Evolutionary conservation across 2,888 invertebrate genomes (phyloP), one percentile per base, ranked within the genome.

Genomic region (Coelopa pilipes): DNA sequence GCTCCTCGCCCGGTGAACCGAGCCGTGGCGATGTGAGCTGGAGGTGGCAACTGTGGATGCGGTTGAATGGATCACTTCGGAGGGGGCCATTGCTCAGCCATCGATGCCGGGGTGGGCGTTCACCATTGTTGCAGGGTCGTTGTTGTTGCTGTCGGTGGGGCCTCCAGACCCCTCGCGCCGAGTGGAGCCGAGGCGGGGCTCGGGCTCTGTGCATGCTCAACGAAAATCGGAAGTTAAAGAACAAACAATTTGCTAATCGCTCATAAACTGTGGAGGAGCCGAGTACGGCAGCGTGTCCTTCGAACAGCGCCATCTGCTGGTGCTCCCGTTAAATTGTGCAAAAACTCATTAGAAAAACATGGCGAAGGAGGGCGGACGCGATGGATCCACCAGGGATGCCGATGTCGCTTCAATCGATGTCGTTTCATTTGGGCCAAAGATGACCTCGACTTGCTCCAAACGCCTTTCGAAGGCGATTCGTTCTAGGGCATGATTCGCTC

Each of bases 181-280:
- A 53, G 13, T 53, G 13, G 13, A 15, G 53, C 10, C 53, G n/a
- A 13, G n/a, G n/a, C n/a, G n/a, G n/a, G n/a, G n/a, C n/a, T n/a
- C n/a, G n/a, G n/a, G 65, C 46, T 15, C n/a, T 34, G 17, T 72
- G 63, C 17, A 63, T 71, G 72, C 66, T 59, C 66, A 66, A 17
- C 21, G 59, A 57, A 66, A 72, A 72, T 66, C 72, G 72, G 72
- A 72, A 66, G 72, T 72, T 72, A 66, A 59, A 66, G 62, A 73
- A 68, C 73, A 73, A 73, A 73, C 73, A 67, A 73, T 68, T 68
- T 73, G 60, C 68, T 68, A 68, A 73, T 73, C 60, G 68, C 19
- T 68, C 60, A 68, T 73, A 68, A 68, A 68, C 67, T 60, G 53
- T 60, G 53, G 45, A 17, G 50, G 46, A 50, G 50, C 24, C 49